These are phyloP conservation scores for Thamnophis sirtalis DNA, from an alignment of 2,113 vertebrate species.

Conservation along the genomic window DNA sequence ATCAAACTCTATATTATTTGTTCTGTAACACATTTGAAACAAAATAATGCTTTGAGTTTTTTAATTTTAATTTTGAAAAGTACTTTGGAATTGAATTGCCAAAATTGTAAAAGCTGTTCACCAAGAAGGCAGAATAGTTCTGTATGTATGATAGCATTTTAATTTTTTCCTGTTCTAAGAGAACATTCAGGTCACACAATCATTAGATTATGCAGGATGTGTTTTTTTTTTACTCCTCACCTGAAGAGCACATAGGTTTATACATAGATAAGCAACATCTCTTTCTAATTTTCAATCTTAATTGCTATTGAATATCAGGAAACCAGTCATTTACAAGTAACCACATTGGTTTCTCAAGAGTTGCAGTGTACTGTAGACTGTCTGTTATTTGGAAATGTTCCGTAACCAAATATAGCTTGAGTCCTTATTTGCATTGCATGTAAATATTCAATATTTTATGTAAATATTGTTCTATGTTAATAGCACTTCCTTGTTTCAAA, in stretches of 20 bases:
- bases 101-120: not conserved
- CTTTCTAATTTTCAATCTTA: fast-evolving
- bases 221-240: not conserved
- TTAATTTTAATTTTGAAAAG: not conserved
- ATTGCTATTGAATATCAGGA: not conserved
- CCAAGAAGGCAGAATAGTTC: not conserved
- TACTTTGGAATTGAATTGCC: not conserved
- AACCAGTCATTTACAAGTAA: not conserved
- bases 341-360: not conserved
- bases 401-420: not conserved
- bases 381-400: not conserved
- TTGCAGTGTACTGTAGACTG: not conserved
- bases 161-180: not conserved
- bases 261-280: not conserved
- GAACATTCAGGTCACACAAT: fast-evolving
- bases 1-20: not conserved
- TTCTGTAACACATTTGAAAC: not conserved
- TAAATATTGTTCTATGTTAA: slow-evolving; percentile 18
- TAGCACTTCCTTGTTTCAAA: not conserved
- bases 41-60: not conserved
- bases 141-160: not conserved
- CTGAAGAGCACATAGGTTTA: not conserved
- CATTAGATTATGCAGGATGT: not conserved
- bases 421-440: not conserved
- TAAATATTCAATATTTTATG: slow-evolving; percentile 4